Conservation (phyloP, 2,888 invertebrate genomes). For the Bembecia ichneumoniformis region DNA sequence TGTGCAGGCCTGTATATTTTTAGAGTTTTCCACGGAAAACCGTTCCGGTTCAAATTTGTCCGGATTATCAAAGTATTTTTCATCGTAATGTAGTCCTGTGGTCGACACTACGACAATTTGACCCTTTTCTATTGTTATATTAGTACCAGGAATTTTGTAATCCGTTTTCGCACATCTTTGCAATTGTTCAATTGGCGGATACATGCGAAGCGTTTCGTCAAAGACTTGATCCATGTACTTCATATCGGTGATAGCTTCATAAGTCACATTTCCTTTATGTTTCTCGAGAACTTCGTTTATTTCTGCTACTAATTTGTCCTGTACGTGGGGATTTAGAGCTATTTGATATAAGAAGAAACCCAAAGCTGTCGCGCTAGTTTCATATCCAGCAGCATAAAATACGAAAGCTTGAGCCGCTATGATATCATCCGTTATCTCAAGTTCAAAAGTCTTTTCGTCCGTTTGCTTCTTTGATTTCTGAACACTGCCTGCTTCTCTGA, state of each 20-base stretch:
- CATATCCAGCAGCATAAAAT: slow-evolving; percentile 47
- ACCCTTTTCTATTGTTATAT: slow-evolving; percentile 25
- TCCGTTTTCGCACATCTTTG: slow-evolving; percentile 32
- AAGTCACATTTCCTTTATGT: slow-evolving; percentile 34
- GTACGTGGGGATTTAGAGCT: slow-evolving; percentile 33
- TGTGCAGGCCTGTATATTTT: slow-evolving; percentile 9
- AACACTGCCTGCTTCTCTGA: slow-evolving; percentile 25
- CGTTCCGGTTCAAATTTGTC: slow-evolving; percentile 26
- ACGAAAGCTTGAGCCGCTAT: slow-evolving; percentile 32
- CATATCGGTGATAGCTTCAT: slow-evolving; percentile 43
- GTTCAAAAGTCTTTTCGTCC: slow-evolving; percentile 10
- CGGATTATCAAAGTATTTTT: slow-evolving; percentile 32
- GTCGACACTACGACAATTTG: slow-evolving; percentile 25
- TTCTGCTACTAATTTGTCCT: slow-evolving; percentile 33
- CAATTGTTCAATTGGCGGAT: slow-evolving; percentile 43
- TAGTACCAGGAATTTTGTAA: slow-evolving; percentile 32
- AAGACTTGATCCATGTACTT: slow-evolving; percentile 44
- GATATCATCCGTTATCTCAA: slow-evolving; percentile 22
- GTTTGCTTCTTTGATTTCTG: slow-evolving; percentile 11
- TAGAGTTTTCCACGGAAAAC: slow-evolving; percentile 17
- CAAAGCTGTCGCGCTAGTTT: slow-evolving; percentile 42
- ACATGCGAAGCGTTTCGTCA: slow-evolving; percentile 51
- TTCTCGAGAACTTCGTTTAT: slow-evolving; percentile 30
- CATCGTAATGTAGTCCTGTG: slow-evolving; percentile 36
- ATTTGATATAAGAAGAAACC: slow-evolving; percentile 36